Base-by-base conservation (phyloP, 1,140 invertebrate genomes). In the Protaetia brevitarsis region DNA sequence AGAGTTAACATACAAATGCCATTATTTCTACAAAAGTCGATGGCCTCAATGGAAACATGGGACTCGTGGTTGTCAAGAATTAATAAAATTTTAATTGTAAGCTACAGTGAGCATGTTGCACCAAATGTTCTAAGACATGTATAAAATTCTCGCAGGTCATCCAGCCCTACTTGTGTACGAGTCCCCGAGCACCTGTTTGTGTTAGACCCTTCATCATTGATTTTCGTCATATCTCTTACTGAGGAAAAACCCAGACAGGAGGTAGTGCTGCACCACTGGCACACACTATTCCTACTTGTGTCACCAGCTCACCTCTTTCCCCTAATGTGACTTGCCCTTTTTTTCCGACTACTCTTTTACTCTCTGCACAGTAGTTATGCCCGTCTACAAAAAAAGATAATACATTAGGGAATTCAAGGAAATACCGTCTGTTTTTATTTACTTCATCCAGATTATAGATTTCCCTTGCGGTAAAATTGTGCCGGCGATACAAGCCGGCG, bases 11-110 rank as follows among this genome's bases (percentile, higher is more conserved):
- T n/a, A n/a, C n/a, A n/a, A n/a, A n/a, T n/a, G n/a, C n/a, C n/a
- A n/a, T n/a, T n/a, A n/a, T n/a, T n/a, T n/a, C n/a, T n/a, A n/a
- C n/a, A n/a, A n/a, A n/a, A n/a, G n/a, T n/a, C n/a, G n/a, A n/a
- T n/a, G n/a, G n/a, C n/a, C n/a, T n/a, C n/a, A n/a, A n/a, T n/a
- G n/a, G 45, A 45, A 10, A 64, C 8, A 64, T 64, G 62, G 5
- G 34, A 45, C 16, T 64, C 62, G 29, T 64, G 62, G 21, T 64
- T 64, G 51, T 64, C 62, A 2, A 64, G 4, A 10, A 45, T 64
- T 2, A 64, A 26, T 19, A 64, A 21, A 5, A 62, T 36, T 30
- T 23, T 4, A 7, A 34, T 62, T 5, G 7, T 21, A 8, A n/a
- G 26, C 8, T 13, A 26, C 28, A 30, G 7, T 21, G 26, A 45